Evolutionary conservation across 1,140 invertebrate genomes (phyloP).

Genomic region (Teleopsis dalmanni): DNA sequence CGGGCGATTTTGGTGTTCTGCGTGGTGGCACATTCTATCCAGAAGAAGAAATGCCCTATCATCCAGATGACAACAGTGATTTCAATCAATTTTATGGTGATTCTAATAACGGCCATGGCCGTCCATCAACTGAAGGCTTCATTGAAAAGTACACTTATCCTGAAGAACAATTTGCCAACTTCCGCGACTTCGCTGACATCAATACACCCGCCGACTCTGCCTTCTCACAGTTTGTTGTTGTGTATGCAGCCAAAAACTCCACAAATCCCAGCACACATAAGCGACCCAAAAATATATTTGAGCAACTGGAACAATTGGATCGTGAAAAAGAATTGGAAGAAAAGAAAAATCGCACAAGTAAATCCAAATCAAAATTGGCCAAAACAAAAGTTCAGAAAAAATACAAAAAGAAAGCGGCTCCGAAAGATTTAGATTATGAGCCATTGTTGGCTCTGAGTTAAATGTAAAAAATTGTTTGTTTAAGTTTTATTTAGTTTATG

Average conservation of each 20-base stretch:
- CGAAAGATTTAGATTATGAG: constrained; percentile 47
- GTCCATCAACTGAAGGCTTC: constrained; percentile 46
- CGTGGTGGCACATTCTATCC: constrained; percentile 77
- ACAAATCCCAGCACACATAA: constrained; percentile 41
- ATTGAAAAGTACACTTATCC: constrained; percentile 50
- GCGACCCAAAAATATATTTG: constrained; percentile 72
- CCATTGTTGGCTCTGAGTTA: constrained; percentile 62
- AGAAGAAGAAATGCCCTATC: constrained; percentile 44
- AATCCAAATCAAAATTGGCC: constrained; percentile 57
- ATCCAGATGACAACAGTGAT: constrained; percentile 47
- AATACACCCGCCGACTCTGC: constrained; percentile 72
- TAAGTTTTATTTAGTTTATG: too few relatives aligned
- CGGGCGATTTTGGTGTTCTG: constrained; percentile 82
- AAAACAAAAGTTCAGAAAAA: constrained; percentile 58
- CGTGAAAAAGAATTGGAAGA: constrained; percentile 48
- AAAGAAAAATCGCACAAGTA: constrained; percentile 43
- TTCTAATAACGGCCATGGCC: constrained; percentile 57
- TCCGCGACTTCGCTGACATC: constrained; percentile 81
- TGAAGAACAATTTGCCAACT: constrained; percentile 75
- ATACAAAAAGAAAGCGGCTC: constrained; percentile 49
- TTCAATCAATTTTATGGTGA: constrained; percentile 51
- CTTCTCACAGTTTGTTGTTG: constrained; percentile 73
- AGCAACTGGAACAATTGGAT: constrained; percentile 65
- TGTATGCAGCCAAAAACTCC: constrained; percentile 68
- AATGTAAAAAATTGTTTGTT: constrained; percentile 9